Base-by-base conservation (phyloP, 2,888 invertebrate species). In the Volucella inanis region DNA sequence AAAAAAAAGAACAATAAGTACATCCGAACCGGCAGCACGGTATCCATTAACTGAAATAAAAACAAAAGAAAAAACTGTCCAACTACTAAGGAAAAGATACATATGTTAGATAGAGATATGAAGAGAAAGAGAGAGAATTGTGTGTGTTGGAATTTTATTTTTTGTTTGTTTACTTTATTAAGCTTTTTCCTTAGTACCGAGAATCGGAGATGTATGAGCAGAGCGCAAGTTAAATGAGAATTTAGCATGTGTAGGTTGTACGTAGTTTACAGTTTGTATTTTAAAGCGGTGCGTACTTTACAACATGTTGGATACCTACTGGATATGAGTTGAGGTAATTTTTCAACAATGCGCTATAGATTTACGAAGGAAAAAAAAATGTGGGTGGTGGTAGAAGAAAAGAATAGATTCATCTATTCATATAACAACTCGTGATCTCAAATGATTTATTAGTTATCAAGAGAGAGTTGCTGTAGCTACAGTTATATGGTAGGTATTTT, bases 1-100 rank as follows among this genome's bases (percentile, higher is more conserved):
- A 2, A 11, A 8, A 12, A 38, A 65, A 11, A 14, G n/a, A 39
- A 15, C 47, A 43, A 39, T 61, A 65, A 76, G 81, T 77, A 81
- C 85, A 85, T 52, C 85, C 85, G 72, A 85, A 81, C 85, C 85
- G 81, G 76, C 81, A 64, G 85, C 81, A 81, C 81, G 81, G 57
- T 85, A 72, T 77, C 80, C 81, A 81, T 81, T 76, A 77, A 85
- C 81, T 85, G 76, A 72, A 81, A 72, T 76, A 81, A 81, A 85
- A 85, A 85, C 85, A 85, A 85, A 85, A 71, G 84, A 62, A 49
- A 59, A 43, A 64, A 75, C 64, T 50, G 52, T 55, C 12, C 45
- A 39, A 64, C 31, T 57, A 22, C 22, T 47, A 41, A 18, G 38
- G 64, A 64, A 55, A 12, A n/a, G 12, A 12, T 38, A 45, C 52